A percentile compares a stretch with the other conserved stretches of the same genome.
Conservation (phyloP, 2,888 invertebrate genomes). For the Pyrrhia umbra region DNA sequence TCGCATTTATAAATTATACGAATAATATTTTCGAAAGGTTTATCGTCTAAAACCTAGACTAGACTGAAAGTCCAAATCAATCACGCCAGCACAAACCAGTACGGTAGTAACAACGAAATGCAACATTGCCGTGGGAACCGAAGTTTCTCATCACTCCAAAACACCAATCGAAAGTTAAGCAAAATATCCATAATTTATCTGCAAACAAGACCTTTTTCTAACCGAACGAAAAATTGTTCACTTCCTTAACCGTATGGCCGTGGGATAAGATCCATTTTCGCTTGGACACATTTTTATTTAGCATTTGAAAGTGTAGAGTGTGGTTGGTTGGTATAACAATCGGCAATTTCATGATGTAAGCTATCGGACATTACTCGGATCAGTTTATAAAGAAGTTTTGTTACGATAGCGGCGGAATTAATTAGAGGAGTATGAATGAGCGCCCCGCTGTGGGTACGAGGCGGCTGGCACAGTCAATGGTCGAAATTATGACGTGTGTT, state of each 20-base stretch:
- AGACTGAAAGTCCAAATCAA: constrained; percentile 42
- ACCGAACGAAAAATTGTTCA: not conserved
- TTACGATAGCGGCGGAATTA: constrained; percentile 57
- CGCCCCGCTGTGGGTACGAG: constrained; percentile 44
- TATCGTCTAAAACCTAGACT: constrained; percentile 10
- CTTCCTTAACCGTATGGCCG: constrained; percentile 38
- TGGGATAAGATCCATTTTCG: constrained; percentile 27
- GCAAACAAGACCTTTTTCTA: constrained; percentile 23
- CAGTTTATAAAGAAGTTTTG: constrained; percentile 52
- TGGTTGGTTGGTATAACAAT: constrained; percentile 58
- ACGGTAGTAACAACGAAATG: constrained; percentile 57
- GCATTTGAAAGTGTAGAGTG: constrained; percentile 12
- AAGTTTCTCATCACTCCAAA: constrained; percentile 60
- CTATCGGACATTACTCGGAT: constrained; percentile 56
- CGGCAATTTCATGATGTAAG: constrained; percentile 65
- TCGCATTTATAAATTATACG: not conserved
- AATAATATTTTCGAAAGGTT: not conserved
- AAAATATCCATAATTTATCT: constrained; percentile 69
- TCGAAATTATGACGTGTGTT: constrained; percentile 12
- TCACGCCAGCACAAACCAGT: constrained; percentile 41
- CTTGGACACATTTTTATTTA: constrained; percentile 18
- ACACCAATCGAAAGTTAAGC: constrained; percentile 62
- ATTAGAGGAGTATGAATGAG: constrained; percentile 57
- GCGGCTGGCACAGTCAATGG: constrained; percentile 25
- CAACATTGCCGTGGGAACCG: constrained; percentile 65